Conservation (phyloP, 2,888 invertebrate species). For the Diogma glabrata region DNA sequence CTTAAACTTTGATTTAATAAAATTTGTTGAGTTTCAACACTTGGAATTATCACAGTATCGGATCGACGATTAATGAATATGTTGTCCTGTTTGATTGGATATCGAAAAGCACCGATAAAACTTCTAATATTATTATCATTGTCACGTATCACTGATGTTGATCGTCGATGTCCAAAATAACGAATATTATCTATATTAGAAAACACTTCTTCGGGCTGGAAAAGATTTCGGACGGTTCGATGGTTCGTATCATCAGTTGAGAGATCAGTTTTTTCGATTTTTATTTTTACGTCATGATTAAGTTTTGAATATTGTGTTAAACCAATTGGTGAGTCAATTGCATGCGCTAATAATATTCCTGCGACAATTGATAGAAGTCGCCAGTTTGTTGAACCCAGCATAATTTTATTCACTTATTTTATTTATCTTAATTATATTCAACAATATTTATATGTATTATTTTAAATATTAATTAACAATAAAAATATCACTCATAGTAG, state of each 20-base stretch:
- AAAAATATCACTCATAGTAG: no score
- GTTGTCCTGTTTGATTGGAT: conserved; percentile 17
- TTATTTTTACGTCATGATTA: neutral
- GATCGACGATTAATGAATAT: conserved; percentile 15
- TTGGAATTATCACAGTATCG: conserved; percentile 11
- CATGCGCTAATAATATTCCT: conserved; percentile 26
- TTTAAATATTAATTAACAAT: no score
- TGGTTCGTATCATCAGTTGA: conserved; percentile 14
- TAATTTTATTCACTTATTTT: conserved; percentile 16
- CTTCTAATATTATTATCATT: conserved; percentile 29
- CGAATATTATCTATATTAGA: conserved; percentile 31
- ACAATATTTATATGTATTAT: no score
- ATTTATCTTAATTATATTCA: no score
- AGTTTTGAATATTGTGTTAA: neutral
- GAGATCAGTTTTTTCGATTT: neutral
- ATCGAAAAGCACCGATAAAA: conserved; percentile 32
- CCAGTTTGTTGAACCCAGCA: conserved; percentile 35
- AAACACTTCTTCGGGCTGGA: conserved; percentile 33
- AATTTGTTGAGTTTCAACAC: conserved; percentile 5
- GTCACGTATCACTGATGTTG: conserved; percentile 25
- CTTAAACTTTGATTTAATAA: conserved; percentile 6
- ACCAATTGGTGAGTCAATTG: conserved; percentile 23
- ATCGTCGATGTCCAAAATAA: conserved; percentile 19
- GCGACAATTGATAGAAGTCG: conserved; percentile 28
- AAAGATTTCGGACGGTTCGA: conserved; percentile 32